Conservation (phyloP, 2,888 invertebrate genomes). For the Pseudococcus longispinus region DNA sequence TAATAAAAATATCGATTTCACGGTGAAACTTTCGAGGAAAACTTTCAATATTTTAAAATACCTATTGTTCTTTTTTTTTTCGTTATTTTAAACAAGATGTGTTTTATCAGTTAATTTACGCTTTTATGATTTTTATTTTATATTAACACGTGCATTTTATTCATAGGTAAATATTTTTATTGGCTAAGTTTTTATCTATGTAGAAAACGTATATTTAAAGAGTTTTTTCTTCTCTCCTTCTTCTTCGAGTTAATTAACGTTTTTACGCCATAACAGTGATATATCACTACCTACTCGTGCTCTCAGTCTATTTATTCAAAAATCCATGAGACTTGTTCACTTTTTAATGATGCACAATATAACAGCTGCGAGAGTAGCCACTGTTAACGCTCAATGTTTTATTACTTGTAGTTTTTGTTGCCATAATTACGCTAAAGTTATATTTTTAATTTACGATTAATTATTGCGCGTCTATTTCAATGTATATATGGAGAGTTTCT, state of each 20-base stretch:
- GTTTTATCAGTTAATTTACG: slow-evolving; percentile 34
- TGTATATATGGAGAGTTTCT: background rate
- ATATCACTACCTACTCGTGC: background rate
- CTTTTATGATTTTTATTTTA: slow-evolving; percentile 28
- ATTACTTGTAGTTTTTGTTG: slow-evolving; percentile 44
- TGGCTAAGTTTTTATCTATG: slow-evolving; percentile 7
- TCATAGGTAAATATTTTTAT: slow-evolving; percentile 16
- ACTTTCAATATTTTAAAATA: background rate
- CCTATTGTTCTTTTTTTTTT: slow-evolving; percentile 16
- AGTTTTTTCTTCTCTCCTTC: background rate
- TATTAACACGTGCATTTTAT: slow-evolving; percentile 43
- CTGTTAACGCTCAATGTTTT: slow-evolving; percentile 43
- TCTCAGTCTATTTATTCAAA: slow-evolving; percentile 38
- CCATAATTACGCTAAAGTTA: slow-evolving; percentile 45
- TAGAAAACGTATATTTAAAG: slow-evolving; percentile 25
- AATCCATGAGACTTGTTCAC: slow-evolving; percentile 36
- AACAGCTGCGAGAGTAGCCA: background rate
- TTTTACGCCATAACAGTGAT: slow-evolving; percentile 7
- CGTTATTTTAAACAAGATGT: background rate
- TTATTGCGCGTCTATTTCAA: slow-evolving; percentile 40
- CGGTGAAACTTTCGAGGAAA: background rate
- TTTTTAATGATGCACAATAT: slow-evolving; percentile 32
- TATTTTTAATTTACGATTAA: slow-evolving; percentile 46
- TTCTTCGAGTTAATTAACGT: background rate
- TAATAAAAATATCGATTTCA: background rate